phyloP scores from a whole-genome alignment of 2,888 invertebrate species.

The Allacma fusca region DNA sequence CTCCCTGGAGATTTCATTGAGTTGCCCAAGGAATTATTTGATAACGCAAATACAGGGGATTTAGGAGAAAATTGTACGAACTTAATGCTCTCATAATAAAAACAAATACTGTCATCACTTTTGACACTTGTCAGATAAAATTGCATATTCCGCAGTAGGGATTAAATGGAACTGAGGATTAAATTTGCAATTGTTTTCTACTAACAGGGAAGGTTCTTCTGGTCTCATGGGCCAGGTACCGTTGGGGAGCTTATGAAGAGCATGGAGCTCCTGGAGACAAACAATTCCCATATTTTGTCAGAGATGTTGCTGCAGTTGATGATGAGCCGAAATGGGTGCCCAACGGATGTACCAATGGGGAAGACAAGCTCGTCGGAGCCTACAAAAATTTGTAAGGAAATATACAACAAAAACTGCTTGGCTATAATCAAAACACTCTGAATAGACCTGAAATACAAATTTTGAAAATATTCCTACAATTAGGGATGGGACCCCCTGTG shows the following conservation, averaged over 20 bases:
- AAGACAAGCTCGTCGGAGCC: background rate
- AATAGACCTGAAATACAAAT: too few species aligned
- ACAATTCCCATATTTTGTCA: constrained; percentile 55
- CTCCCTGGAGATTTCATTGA: constrained; percentile 53
- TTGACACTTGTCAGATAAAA: too few species aligned
- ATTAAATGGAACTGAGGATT: too few species aligned
- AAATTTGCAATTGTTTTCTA: too few species aligned
- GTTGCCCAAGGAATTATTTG: constrained; percentile 52
- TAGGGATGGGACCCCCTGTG: background rate
- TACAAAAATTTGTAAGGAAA: background rate
- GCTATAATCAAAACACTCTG: too few species aligned
- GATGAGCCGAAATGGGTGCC: background rate
- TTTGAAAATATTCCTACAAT: too few species aligned
- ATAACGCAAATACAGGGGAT: background rate
- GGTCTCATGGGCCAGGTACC: constrained; percentile 52
- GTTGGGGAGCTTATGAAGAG: constrained; percentile 58
- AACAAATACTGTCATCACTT: too few species aligned
- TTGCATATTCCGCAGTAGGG: too few species aligned
- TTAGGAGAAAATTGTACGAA: background rate
- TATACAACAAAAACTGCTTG: too few species aligned
- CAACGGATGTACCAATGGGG: background rate
- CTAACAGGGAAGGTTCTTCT: constrained; percentile 50
- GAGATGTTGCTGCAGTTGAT: background rate
- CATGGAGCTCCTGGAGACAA: constrained; percentile 54
- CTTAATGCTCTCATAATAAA: too few species aligned